phyloP scores from a whole-genome alignment of 2,888 invertebrate genomes.

The Rhingia rostrata region DNA sequence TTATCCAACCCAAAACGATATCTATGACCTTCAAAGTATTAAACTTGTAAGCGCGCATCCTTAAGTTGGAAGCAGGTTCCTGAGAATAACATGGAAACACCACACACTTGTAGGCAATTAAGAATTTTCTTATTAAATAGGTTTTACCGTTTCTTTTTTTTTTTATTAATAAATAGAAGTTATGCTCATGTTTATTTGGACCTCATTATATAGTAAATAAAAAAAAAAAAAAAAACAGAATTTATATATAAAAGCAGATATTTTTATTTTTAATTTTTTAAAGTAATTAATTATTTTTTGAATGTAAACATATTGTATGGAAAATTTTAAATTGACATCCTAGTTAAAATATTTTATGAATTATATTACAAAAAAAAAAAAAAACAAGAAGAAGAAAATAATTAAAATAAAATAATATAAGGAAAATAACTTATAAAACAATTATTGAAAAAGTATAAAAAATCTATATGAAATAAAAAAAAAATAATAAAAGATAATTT shows the following conservation, averaged over 20 bases:
- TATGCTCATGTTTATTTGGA: conserved; percentile 67
- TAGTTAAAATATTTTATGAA: conserved; percentile 74
- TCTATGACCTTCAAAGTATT: conserved; percentile 64
- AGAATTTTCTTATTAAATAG: conserved; percentile 30
- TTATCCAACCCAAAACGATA: conserved; percentile 32
- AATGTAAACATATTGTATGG: conserved; percentile 41
- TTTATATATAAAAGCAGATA: conserved; percentile 57
- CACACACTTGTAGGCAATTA: conserved; percentile 40
- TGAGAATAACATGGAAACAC: conserved; percentile 12
- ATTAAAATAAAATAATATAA: conserved; percentile 53
- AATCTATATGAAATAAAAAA: conserved; percentile 27
- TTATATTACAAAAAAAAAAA: conserved; percentile 43
- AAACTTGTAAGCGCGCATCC: conserved; percentile 20
- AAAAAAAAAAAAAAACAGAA: conserved; percentile 50
- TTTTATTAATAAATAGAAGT: conserved; percentile 37
- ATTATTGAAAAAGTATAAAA: conserved; percentile 47
- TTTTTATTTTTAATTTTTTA: conserved; percentile 33
- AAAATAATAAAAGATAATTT: conserved; percentile 60
- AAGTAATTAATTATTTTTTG: conserved; percentile 32
- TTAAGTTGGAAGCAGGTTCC: background rate
- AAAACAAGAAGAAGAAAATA: conserved; percentile 50
- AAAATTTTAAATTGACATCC: conserved; percentile 59
- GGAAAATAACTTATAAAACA: conserved; percentile 53
- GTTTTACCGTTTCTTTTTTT: conserved; percentile 7
- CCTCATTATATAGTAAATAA: conserved; percentile 71